A percentile compares a stretch with the other conserved stretches of the same genome.
These are phyloP conservation scores for Scopus umbretta DNA, from an alignment of 2,113 vertebrate species.

Conservation along the genomic window DNA sequence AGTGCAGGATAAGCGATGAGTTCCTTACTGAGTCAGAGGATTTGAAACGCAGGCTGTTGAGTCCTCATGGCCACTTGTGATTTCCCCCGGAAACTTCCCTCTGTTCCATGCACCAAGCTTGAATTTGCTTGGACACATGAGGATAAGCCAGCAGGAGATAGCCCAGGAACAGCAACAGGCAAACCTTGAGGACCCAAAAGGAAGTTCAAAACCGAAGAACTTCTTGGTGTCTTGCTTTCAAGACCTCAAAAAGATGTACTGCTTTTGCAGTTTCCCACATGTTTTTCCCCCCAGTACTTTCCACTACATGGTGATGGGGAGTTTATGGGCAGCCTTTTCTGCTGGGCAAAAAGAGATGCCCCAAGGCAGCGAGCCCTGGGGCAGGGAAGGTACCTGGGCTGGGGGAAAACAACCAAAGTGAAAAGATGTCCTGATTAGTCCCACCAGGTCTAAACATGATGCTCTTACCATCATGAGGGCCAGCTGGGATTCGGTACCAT, in stretches of 20 bases:
- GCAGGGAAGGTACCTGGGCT: neutral
- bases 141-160: neutral
- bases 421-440: neutral
- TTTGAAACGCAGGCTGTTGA: neutral
- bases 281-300: neutral
- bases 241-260: neutral
- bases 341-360: neutral
- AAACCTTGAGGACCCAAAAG: neutral
- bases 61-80: neutral
- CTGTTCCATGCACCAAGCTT: neutral
- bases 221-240: neutral
- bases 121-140: neutral
- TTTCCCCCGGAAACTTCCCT: conserved; percentile 30
- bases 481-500: neutral
- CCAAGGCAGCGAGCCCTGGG: neutral
- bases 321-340: neutral
- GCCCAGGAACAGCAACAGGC: neutral
- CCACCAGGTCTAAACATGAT: neutral
- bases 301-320: neutral
- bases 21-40: neutral
- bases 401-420: neutral
- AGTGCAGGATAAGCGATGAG: neutral
- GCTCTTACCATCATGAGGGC: neutral
- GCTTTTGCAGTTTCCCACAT: neutral
- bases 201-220: neutral